A percentile compares a stretch with the other conserved stretches of the same genome.
These are phyloP conservation scores for Papilio polyxenes DNA, from an alignment of 1,140 invertebrate genomes.

Conservation along the genomic window DNA sequence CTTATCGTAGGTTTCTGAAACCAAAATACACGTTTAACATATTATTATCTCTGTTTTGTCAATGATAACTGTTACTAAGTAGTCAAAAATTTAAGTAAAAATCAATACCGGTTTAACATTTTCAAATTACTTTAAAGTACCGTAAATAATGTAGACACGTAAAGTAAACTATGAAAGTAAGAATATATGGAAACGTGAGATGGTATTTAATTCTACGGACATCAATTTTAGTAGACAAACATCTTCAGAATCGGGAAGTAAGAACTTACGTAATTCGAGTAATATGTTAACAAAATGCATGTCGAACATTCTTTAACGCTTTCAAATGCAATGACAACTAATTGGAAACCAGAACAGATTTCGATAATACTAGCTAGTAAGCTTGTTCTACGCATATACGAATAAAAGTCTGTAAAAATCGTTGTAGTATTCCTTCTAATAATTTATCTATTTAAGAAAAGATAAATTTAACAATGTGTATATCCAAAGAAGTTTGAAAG, in stretches of 20 bases:
- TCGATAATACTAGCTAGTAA: background rate
- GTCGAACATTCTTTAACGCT: constrained; percentile 15
- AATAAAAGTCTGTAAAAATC: too few species aligned
- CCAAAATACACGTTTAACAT: too few species aligned
- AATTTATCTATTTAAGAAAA: too few species aligned
- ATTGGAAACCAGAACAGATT: background rate
- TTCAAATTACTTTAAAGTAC: background rate
- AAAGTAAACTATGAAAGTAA: constrained; percentile 7
- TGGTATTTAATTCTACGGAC: background rate
- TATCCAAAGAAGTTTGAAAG: too few species aligned
- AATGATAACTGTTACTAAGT: background rate
- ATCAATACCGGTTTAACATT: background rate
- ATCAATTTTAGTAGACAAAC: background rate
- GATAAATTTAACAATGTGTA: too few species aligned
- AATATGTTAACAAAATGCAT: background rate
- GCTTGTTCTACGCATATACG: too few species aligned
- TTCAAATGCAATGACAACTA: background rate
- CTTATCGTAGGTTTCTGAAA: background rate
- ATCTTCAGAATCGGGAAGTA: background rate
- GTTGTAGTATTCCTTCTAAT: too few species aligned
- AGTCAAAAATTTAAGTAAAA: background rate
- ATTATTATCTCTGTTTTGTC: too few species aligned
- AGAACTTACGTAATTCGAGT: background rate
- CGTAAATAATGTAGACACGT: background rate
- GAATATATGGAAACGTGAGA: background rate